Base-by-base conservation (phyloP, 2,888 invertebrate genomes). In the Aromia moschata region DNA sequence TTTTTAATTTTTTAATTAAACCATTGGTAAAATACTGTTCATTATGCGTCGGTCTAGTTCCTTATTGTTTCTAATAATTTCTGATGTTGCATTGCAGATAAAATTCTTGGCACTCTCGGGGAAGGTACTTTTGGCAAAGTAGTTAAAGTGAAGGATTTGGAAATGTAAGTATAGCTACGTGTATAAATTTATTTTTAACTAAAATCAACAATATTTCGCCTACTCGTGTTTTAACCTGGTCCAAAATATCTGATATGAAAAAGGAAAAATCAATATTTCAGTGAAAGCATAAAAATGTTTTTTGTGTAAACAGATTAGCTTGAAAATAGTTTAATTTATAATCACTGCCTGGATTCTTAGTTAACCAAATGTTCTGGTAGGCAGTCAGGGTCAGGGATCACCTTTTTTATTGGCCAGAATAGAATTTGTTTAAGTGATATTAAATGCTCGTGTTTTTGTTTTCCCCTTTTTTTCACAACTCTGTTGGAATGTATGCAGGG, bases 91-190 rank as follows among this genome's bases (percentile, higher is more conserved):
- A 84, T 93, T 92, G 80, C 94, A 98, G 98, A 98, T 92, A 95
- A 96, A 89, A 93, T 99, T 85, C 88, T 96, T 86, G 90, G 92
- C 84, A 99, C 98, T 77, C 91, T 99, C 80, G 99, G 99, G 77
- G 98, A 99, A 86, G 99, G 99, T 81, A 99, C 99, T 76, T 99
- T 99, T 89, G 99, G 99, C 82, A 98, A 98, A 88, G 98, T 99
- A 80, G 97, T 98, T 80, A 94, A 98, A 88, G 97, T 97, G 83
- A 94, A 94, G 85, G 98, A 98, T 85, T 85, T 93, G 81, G 91
- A 94, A 86, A 93, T 91, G 96, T 96, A 84, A 90, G 91, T 89
- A 47, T 36, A 61, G 33, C n/a, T 36, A 37, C 33, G 20, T 36
- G 14, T 36, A 38, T 54, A 53, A 41, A 40, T 36, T 38, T 20